A percentile compares a stretch with the other conserved stretches of the same genome.
phyloP scores from a whole-genome alignment of 2,113 vertebrate genomes.

The Australoheros scitulus region DNA sequence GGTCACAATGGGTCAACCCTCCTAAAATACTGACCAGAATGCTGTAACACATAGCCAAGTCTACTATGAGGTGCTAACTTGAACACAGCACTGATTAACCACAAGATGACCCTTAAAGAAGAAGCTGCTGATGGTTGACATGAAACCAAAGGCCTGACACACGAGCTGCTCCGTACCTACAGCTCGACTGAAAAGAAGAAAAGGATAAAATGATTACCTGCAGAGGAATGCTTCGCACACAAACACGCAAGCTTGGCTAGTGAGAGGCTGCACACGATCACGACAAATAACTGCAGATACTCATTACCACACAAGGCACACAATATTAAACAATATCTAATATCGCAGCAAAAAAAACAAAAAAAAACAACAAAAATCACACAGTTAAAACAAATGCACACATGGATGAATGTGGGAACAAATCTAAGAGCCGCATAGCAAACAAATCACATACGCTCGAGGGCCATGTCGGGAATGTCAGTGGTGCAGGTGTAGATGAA shows the following conservation, averaged over 20 bases:
- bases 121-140: neutral
- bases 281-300: conserved; percentile 31
- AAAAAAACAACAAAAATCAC: conserved; percentile 1
- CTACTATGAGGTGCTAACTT: neutral
- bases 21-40: conserved; percentile 12
- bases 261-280: conserved; percentile 6
- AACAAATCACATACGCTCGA: conserved; percentile 10
- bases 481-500: neutral
- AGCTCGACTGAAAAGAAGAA: conserved; percentile 14
- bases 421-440: conserved; percentile 45
- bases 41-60: neutral
- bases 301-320: conserved; percentile 32
- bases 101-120: conserved; percentile 13
- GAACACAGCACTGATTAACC: conserved; percentile 7
- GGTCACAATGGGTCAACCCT: conserved; percentile 55
- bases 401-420: conserved; percentile 24
- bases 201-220: conserved; percentile 22
- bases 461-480: neutral
- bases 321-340: conserved; percentile 20
- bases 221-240: conserved; percentile 29
- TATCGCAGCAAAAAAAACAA: neutral
- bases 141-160: neutral
- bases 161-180: conserved; percentile 10
- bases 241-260: conserved; percentile 18
- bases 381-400: conserved; percentile 39